These are phyloP conservation scores for Pegea sp. DNA, from an alignment of 23 tunicate genomes.

Conservation along the genomic window DNA sequence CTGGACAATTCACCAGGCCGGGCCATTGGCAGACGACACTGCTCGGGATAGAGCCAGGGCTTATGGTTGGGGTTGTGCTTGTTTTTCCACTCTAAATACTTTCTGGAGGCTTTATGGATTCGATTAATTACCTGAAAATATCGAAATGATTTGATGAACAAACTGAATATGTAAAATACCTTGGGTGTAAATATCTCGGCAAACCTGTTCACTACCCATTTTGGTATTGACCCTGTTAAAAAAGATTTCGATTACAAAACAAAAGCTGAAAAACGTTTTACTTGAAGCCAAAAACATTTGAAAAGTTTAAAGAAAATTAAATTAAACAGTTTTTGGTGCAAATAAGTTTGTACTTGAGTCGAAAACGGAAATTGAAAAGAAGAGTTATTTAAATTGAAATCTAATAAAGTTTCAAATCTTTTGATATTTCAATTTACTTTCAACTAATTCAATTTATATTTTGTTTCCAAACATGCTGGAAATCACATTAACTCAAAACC, in stretches of 20 bases:
- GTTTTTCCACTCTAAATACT: slow-evolving; percentile 56
- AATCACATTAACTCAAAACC: not conserved
- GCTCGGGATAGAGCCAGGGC: slow-evolving; percentile 92
- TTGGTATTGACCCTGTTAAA: slow-evolving; percentile 74
- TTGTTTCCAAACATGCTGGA: too few species aligned
- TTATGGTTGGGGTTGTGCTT: slow-evolving; percentile 39
- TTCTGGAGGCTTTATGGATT: slow-evolving; percentile 69
- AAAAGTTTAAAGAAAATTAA: too few species aligned
- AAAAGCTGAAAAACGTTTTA: too few species aligned
- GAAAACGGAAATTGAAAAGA: too few species aligned
- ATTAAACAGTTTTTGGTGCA: too few species aligned
- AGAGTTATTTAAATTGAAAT: too few species aligned
- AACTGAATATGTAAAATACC: slow-evolving; percentile 12
- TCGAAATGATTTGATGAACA: not conserved
- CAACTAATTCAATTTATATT: too few species aligned
- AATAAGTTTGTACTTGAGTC: too few species aligned
- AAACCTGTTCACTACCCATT: slow-evolving; percentile 89
- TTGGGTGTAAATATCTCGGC: slow-evolving; percentile 74
- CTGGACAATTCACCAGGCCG: slow-evolving; percentile 42
- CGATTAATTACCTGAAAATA: slow-evolving; percentile 49
- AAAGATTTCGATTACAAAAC: not conserved
- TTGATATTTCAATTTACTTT: too few species aligned
- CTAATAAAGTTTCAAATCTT: too few species aligned
- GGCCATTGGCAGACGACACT: slow-evolving; percentile 55
- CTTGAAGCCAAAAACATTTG: too few species aligned